phyloP scores from a whole-genome alignment of 1,140 invertebrate species.

The Mylabris phalerata region DNA sequence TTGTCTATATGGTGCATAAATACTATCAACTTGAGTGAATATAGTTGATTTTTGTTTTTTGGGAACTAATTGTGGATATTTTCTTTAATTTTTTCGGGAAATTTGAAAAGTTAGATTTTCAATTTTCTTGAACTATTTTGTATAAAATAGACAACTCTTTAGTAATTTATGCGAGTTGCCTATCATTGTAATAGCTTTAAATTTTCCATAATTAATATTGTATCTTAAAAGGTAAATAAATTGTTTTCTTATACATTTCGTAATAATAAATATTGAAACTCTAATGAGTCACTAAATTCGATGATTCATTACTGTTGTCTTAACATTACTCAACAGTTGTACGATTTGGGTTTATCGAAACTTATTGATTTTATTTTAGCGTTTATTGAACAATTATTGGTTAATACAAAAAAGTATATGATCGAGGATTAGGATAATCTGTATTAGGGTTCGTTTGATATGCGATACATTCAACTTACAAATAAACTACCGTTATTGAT shows the following conservation, averaged over 20 bases:
- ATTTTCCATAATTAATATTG: slow-evolving; percentile 31
- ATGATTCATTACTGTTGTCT: no score
- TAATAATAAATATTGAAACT: neutral
- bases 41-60: neutral
- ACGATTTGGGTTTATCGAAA: no score
- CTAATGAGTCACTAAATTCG: no score
- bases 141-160: slow-evolving; percentile 19
- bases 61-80: neutral
- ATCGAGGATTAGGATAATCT: slow-evolving; percentile 5
- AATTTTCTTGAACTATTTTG: slow-evolving; percentile 9
- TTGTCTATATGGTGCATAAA: neutral
- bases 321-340: no score
- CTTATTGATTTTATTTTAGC: neutral
- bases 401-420: slow-evolving; percentile 2
- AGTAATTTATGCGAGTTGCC: slow-evolving; percentile 22
- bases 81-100: neutral
- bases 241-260: slow-evolving; percentile 33
- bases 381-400: slow-evolving; percentile 13
- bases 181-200: slow-evolving; percentile 37
- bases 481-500: slow-evolving; percentile 15
- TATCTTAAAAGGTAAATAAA: slow-evolving; percentile 35
- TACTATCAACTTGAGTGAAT: no score
- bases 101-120: neutral
- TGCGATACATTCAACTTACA: slow-evolving; percentile 11
- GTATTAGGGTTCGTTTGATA: slow-evolving; percentile 6